Percentiles rank a stretch among this genome's conserved stretches.
Evolutionary conservation across 2,113 vertebrate species (phyloP).

Genomic region (Spheniscus mendiculus): DNA sequence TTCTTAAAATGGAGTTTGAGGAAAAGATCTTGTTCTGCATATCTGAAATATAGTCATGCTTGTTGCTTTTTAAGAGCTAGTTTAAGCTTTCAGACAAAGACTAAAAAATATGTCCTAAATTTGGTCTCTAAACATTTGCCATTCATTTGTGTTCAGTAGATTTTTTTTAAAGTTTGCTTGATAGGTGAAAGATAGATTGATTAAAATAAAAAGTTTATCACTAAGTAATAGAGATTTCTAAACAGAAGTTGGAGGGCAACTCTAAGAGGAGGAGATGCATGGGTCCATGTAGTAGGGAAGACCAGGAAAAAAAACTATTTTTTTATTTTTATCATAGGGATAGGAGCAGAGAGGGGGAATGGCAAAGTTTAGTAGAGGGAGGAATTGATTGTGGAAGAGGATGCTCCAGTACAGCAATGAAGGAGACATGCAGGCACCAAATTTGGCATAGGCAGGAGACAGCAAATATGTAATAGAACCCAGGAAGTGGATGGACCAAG

Average conservation of each 20-base stretch:
- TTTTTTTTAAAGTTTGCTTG: neutral
- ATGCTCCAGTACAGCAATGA: neutral
- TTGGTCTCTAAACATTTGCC: neutral
- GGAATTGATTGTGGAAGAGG: neutral
- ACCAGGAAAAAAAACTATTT: neutral
- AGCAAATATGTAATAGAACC: neutral
- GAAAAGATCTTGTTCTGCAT: neutral
- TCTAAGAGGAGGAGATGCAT: neutral
- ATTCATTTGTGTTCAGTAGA: neutral
- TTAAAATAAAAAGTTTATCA: neutral
- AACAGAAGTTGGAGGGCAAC: neutral
- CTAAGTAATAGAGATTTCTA: neutral
- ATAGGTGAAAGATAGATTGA: neutral
- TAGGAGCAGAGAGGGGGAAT: neutral
- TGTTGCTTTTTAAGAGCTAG: neutral
- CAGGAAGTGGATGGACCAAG: neutral
- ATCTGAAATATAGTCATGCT: neutral
- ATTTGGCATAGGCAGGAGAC: neutral
- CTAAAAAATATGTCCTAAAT: neutral
- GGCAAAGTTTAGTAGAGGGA: neutral
- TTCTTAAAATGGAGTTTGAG: neutral
- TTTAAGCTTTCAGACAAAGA: neutral
- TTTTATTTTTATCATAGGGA: no score
- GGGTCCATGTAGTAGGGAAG: accelerated
- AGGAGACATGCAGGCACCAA: neutral